phyloP scores from a whole-genome alignment of 2,797 vertebrate genomes.

The Perodicticus potto region DNA sequence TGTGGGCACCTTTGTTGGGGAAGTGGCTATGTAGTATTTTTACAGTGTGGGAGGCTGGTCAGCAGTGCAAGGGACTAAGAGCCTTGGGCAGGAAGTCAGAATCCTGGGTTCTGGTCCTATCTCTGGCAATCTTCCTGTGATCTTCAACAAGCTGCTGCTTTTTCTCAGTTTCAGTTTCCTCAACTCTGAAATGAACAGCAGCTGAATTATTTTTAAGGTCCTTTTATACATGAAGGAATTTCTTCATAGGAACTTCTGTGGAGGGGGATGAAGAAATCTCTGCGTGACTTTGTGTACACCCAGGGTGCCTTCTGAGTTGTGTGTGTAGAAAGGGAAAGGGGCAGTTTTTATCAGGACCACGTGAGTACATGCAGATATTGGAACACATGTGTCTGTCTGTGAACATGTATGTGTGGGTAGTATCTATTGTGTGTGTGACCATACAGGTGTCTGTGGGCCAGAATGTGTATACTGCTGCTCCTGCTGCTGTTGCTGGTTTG shows the following conservation, averaged over 20 bases:
- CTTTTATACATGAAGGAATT: conserved; percentile 56
- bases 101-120: neutral
- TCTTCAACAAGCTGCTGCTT: conserved; percentile 7
- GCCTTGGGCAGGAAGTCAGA: neutral
- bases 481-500: neutral
- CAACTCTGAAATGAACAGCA: conserved; percentile 37
- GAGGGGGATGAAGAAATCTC: neutral
- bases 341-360: neutral
- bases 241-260: conserved; percentile 54
- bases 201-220: conserved; percentile 41
- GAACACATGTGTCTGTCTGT: neutral
- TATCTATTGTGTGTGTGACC: neutral
- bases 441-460: neutral
- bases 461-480: conserved; percentile 6
- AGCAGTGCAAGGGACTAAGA: neutral
- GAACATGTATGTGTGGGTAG: neutral
- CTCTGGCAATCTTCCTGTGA: neutral
- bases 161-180: conserved; percentile 16
- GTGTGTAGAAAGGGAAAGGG: neutral
- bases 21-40: conserved; percentile 25
- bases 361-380: neutral
- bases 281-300: neutral
- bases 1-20: neutral
- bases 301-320: neutral
- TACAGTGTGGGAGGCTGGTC: neutral